Evolutionary conservation across 2,113 vertebrate genomes (phyloP), one percentile per base, ranked within the genome.

Genomic region (Eolophus roseicapilla): DNA sequence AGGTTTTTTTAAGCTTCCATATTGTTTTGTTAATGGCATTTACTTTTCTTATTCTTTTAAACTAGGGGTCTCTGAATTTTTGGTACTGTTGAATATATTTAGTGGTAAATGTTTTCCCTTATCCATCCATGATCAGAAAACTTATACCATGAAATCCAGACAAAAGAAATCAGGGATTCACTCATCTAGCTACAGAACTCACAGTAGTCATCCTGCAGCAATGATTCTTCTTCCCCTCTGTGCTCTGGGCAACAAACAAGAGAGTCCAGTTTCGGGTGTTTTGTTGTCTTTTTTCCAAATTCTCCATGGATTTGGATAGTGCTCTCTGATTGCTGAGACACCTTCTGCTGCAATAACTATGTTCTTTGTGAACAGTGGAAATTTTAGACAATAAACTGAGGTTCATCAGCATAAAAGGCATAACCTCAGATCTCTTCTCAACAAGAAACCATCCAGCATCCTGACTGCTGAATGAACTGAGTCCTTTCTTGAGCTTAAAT

Each of bases 271-370:
- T 90, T 49, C 7, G 41, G 20, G 6, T 21, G 2, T 0, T 13
- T 60, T 76, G 33, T 50, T 83, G 18, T 11, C 31, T 33, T 81
- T 63, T 65, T 80, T 52, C 11, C 8, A 62, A 15, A 17, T 67
- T 9, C 10, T 88, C 28, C 28, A 24, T 23, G 35, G 27, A 11
- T 13, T 18, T 53, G 20, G 27, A 43, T 9, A 63, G 14, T 1
- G 8, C 3, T 47, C 1, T 44, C 39, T 60, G 24, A 43, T 10
- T 76, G 19, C 73, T 74, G 59, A 77, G 76, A 92, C 9, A 57
- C 20, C 0, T 1, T 49, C 4, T 65, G 41, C 59, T 70, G 31
- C 1, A 2, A 39, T 17, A 85, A 49, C 7, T 46, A 0, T 24
- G 8, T 31, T 57, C 27, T 90, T 46, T 2, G 1, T 4, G 20